Base-by-base conservation (phyloP, 2,888 invertebrate species). In the Aphelenchoides bicaudatus region DNA sequence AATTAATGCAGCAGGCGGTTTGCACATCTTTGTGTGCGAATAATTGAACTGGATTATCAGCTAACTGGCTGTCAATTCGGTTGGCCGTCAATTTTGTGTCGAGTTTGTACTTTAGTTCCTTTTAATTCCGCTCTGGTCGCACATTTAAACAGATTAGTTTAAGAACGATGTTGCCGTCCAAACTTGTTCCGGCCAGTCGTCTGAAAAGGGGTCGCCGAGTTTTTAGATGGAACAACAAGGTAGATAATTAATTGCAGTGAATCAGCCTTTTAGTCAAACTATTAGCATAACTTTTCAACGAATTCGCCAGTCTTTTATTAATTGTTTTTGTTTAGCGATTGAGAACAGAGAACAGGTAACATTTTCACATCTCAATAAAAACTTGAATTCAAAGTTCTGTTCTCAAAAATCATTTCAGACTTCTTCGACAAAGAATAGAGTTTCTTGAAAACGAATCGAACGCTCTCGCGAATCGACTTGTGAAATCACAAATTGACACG, bases 391-490 rank as follows among this genome's bases (percentile, higher is more conserved):
- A n/a, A n/a, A n/a, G n/a, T n/a, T n/a, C n/a, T n/a, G n/a, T n/a
- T n/a, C n/a, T n/a, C n/a, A n/a, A n/a, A n/a, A n/a, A n/a, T n/a
- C n/a, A n/a, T n/a, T n/a, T n/a, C n/a, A n/a, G 91, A 66, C 85
- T 96, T 55, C 84, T 98, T n/a, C 86, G 91, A 65, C 93, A 96
- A 79, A 85, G 93, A 59, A 92, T 93, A 67, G 94, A 94, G 78
- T 86, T 93, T 66, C 83, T 98, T 55, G 98, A 98, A 81, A 91
- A 82, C 77, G 84, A 84, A 71, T 92, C 91, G 54, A 89, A 90
- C 3, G 89, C 91, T 56, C 82, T 98, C 60, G 98, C 98, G 0
- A 92, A 92, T 81, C 85, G 91, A 58, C 83, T 94, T 63, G 71
- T 77, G 54, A 67, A 72, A 29, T 76, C 76, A 60, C 77, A 77